Evolutionary conservation across 2,888 invertebrate species (phyloP), one percentile per base, ranked within the genome.

Genomic region (Ectropis crepuscularia): DNA sequence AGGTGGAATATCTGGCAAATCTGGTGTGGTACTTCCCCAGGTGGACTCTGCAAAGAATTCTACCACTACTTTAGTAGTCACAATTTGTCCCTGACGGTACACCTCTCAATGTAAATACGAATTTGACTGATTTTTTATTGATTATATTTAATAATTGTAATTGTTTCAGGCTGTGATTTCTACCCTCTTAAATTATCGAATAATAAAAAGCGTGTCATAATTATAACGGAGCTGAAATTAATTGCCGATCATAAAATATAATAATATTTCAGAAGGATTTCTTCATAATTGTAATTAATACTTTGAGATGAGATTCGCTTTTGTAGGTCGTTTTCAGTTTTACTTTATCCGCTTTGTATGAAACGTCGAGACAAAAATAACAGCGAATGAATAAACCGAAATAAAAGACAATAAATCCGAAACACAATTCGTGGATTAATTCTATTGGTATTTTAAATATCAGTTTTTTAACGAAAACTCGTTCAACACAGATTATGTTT

Each of bases 191-290:
- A 53, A 53, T 43, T 37, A 53, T 43, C 5, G 36, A 53, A 37
- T 11, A 38, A 10, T 12, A 36, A 53, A 53, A 53, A 42, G 7
- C 28, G 43, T 46, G 46, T 57, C 45, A 53, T 53, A 47, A 58
- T 47, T 59, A 12, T 38, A 11, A 7, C 39, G 36, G 12, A 28
- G 39, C 53, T 53, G 11, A 46, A 53, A 60, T 60, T 60, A 60
- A 60, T 60, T 53, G 58, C 16, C n/a, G 47, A 60, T 60, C 60
- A 53, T 60, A 42, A 60, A 61, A 53, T 39, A 49, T 11, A 53
- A 53, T 43, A 45, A 11, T 53, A 45, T 45, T 53, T 37, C 37
- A 53, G 43, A 37, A 8, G 53, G 42, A 53, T 49, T 61, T 54
- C 48, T 42, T 42, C 46, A 47, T 36, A 39, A 42, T 43, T 54